These are phyloP conservation scores for Semaprochilodus insignis DNA, from an alignment of 2,797 vertebrate species.

Conservation along the genomic window DNA sequence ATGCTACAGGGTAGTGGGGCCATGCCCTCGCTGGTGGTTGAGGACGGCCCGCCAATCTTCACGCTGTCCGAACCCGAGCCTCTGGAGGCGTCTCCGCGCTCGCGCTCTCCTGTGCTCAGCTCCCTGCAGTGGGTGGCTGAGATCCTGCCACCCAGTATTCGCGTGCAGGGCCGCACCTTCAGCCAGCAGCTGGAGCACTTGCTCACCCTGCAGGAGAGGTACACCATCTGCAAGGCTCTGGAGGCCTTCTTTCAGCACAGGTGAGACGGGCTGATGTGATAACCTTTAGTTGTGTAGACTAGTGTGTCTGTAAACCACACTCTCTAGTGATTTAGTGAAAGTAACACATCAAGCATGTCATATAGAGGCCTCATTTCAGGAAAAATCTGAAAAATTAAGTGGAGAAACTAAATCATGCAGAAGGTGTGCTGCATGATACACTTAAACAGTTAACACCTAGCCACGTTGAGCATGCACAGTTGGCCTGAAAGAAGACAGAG, in stretches of 20 bases:
- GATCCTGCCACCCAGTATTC: constrained; percentile 96
- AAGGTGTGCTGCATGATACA: too few species aligned
- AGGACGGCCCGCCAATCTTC: constrained; percentile 87
- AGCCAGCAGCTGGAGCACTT: constrained; percentile 96
- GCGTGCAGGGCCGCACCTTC: constrained; percentile 94
- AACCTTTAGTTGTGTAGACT: background rate
- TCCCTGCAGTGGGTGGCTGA: constrained; percentile 98
- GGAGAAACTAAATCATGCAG: too few species aligned
- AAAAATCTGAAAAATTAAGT: too few species aligned
- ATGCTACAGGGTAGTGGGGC: constrained; percentile 98
- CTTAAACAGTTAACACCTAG: too few species aligned
- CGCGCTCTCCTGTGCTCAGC: constrained; percentile 87
- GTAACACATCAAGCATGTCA: too few species aligned
- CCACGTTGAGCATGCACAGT: too few species aligned
- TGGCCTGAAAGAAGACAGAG: too few species aligned
- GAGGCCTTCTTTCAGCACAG: constrained; percentile 99
- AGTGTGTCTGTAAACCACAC: too few species aligned
- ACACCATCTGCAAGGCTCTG: constrained; percentile 90
- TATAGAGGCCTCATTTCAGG: too few species aligned
- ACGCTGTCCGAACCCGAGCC: constrained; percentile 72
- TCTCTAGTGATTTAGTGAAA: too few species aligned
- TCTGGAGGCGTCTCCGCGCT: constrained; percentile 70
- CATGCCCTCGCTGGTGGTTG: constrained; percentile 96
- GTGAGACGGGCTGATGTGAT: constrained; percentile 66
- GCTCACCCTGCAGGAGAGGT: constrained; percentile 92